These are phyloP conservation scores for Uria aalge DNA, from an alignment of 2,113 vertebrate genomes.

Conservation along the genomic window DNA sequence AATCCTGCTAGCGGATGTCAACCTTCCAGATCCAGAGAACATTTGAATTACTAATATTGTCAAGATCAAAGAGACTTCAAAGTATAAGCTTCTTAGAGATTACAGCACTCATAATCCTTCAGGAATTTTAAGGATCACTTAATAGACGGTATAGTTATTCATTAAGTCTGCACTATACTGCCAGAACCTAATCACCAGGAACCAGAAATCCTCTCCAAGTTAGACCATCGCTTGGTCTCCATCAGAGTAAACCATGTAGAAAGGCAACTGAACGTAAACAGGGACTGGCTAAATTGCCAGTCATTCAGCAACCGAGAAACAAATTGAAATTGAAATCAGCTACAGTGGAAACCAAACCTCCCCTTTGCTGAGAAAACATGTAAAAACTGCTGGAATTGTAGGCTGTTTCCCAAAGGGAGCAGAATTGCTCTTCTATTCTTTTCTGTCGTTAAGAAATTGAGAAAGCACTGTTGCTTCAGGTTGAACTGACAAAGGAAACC, in stretches of 20 bases:
- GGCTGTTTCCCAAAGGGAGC: neutral
- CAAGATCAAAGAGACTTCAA: conserved; percentile 40
- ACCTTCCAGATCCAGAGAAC: neutral
- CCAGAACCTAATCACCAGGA: neutral
- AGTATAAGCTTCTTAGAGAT: conserved; percentile 25
- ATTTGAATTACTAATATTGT: neutral
- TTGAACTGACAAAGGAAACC: neutral
- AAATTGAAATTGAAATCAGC: neutral
- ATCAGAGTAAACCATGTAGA: neutral
- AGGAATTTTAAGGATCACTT: conserved; percentile 7
- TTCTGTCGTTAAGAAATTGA: neutral
- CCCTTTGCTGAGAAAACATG: neutral
- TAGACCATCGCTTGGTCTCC: neutral
- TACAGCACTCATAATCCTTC: conserved; percentile 2
- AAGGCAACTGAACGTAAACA: neutral
- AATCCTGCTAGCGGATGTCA: neutral
- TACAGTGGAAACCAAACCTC: neutral
- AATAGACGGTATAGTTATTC: neutral
- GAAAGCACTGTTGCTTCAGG: neutral
- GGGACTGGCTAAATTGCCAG: neutral
- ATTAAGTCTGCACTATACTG: neutral
- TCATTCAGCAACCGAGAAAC: neutral
- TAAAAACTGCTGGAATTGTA: neutral
- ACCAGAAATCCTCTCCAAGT: neutral
- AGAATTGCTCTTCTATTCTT: neutral